Percentiles rank a stretch among this genome's conserved stretches.
Conservation (phyloP, 2,888 invertebrate genomes). For the Tetropium fuscum region DNA sequence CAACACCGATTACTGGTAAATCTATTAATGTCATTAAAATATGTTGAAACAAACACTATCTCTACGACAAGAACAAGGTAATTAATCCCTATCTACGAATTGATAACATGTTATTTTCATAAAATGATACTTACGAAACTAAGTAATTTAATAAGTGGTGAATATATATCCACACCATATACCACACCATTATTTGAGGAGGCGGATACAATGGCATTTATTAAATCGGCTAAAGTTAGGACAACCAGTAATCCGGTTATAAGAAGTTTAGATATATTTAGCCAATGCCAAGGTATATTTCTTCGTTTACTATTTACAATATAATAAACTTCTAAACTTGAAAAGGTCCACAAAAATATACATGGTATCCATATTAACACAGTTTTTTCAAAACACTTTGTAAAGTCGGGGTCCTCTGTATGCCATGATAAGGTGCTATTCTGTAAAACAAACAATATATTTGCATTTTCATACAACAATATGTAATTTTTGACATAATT, state of each 20-base stretch:
- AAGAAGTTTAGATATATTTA: slow-evolving; percentile 78
- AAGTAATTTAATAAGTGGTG: slow-evolving; percentile 81
- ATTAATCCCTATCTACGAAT: too few relatives aligned
- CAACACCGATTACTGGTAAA: too few relatives aligned
- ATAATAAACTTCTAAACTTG: slow-evolving; percentile 81
- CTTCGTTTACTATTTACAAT: slow-evolving; percentile 80
- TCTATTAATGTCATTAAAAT: too few relatives aligned
- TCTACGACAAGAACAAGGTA: too few relatives aligned
- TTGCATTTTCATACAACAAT: not conserved
- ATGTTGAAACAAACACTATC: too few relatives aligned
- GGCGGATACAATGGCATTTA: slow-evolving; percentile 71
- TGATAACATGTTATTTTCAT: too few relatives aligned
- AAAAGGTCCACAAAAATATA: slow-evolving; percentile 82
- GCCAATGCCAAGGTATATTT: slow-evolving; percentile 82
- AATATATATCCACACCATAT: slow-evolving; percentile 79
- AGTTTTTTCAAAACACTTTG: slow-evolving; percentile 93
- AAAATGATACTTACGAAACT: slow-evolving; percentile 91
- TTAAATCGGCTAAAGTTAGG: slow-evolving; percentile 77
- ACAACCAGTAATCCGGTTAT: slow-evolving; percentile 75
- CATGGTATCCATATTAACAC: slow-evolving; percentile 92
- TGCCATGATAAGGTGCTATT: slow-evolving; percentile 82
- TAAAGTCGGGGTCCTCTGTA: slow-evolving; percentile 83
- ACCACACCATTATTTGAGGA: slow-evolving; percentile 68
- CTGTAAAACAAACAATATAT: slow-evolving; percentile 70
- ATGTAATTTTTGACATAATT: not conserved